Base-by-base conservation (phyloP, 2,113 vertebrate genomes). In the Leucopsar rothschildi region DNA sequence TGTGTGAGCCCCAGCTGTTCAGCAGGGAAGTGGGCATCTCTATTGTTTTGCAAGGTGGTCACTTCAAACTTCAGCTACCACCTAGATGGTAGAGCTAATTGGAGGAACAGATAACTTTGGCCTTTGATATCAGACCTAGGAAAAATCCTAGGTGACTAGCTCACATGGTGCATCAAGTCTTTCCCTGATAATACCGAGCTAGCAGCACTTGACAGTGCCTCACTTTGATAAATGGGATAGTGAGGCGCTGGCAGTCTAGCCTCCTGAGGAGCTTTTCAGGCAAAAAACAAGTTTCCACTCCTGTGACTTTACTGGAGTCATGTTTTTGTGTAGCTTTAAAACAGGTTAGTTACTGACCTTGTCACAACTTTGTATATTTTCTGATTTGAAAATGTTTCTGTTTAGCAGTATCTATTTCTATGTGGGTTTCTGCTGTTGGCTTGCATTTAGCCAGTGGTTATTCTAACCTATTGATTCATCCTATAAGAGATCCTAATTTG, bases 161-260 rank as follows among this genome's bases (percentile, higher is more conserved):
- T 80, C 18, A 29, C 1, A 0, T 20, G 24, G 33, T 86, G 11
- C 56, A 50, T 80, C 33, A 50, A 14, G 24, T 49, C 23, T 35
- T 52, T 53, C 27, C 25, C 18, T 31, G 55, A 31, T 33, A 25
- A 29, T 31, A 31, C 0, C 0, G 0, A 73, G 44, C n/a, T 59
- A 77, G 49, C 5, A 3, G 66, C 35, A 70, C 53, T 23, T 49
- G 52, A 45, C 42, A 37, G 9, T 61, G 31, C 44, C 21, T 79
- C 4, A 10, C 20, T 76, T 49, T 42, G 37, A 23, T 69, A 69
- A 69, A n/a, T 29, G 25, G 35, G 16, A 20, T 28, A 64, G 40
- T 47, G 53, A 73, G 22, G 22, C 55, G 44, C 52, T 86, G 33
- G 35, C 56, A 60, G 35, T 64, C 40, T 59, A n/a, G 22, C 47